Evolutionary conservation across 1,140 invertebrate species (phyloP), one percentile per base, ranked within the genome.

Genomic region (Doryteuthis pealeii): DNA sequence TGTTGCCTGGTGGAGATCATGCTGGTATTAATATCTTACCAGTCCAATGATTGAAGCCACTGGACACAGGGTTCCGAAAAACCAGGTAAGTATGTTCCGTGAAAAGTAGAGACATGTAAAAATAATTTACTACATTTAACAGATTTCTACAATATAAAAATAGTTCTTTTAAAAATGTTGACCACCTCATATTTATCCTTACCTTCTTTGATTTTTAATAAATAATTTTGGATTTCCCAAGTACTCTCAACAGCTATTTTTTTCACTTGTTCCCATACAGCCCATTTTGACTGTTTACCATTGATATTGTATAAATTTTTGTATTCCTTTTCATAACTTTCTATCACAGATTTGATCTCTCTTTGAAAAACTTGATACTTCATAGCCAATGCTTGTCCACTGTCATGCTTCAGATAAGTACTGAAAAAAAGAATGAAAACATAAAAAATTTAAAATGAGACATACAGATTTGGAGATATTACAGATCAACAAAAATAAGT

Each of bases 311-410:
- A 30, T 8, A 80, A 80, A 81, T 88, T 89, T 79, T 83, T 83
- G 75, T 88, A 86, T 69, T 88, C 79, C 10, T 83, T 80, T 32
- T 80, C n/a, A 71, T 88, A 89, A 83, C 84, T 88, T 28, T 85
- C 77, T 5, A 78, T 69, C n/a, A 89, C 81, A 22, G 80, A 76
- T 2, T 74, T 43, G 5, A 83, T 78, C 33, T 83, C 76, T 45
- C 82, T 79, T 14, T 84, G 78, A 70, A 82, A 89, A 10, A 82
- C 77, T n/a, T 74, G 80, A 14, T 87, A 69, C 73, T 84, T 86
- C 32, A 85, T 80, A 1, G 82, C 80, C 32, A 88, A 73, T 54
- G 88, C 87, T 80, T 88, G 81, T 10, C 84, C 80, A 76, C 84
- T 86, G 81, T 89, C 88, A 74, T 88, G 88, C 14, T 30, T 32